Base-by-base conservation (phyloP, 2,113 vertebrate species). In the Acrocephalus arundinaceus region DNA sequence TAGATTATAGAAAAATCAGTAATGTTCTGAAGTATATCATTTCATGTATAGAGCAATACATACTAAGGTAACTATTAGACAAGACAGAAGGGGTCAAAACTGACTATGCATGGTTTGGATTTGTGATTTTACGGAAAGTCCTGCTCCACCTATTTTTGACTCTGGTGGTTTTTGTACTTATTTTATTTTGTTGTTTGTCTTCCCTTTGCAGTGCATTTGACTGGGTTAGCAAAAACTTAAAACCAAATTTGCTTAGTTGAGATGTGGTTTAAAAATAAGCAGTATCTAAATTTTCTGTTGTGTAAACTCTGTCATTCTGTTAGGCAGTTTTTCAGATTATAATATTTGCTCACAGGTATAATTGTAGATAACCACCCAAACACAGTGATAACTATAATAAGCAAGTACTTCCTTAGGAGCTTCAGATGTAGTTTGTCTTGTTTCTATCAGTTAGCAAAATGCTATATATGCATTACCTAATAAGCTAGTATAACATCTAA, bases 111-210 rank as follows among this genome's bases (percentile, higher is more conserved):
- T 37, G 9, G 2, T 39, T 72, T 89, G 43, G 30, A 59, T 39
- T 15, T 75, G 20, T 35, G 59, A 51, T 57, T 82, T 85, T 73
- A 25, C 20, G 35, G 6, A 7, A 76, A 41, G 23, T 49, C 28
- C 18, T 90, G 37, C 7, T 37, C 11, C 16, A 37, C 4, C 6
- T 37, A 14, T 2, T 0, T 20, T 45, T 31, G 8, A 4, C 11
- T 71, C 57, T 51, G 7, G 0, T 17, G 6, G 0, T 6, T n/a
- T 24, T 24, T 48, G 11, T 39, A 39, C 37, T 25, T 28, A 30
- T 39, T 52, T 62, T 48, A 25, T 7, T 28, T 43, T 85, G 19
- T 2, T 57, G 7, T 45, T 24, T 71, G 8, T 58, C 18, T 68
- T 87, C 10, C 16, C 3, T 30, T 85, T 93, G 41, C 14, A 59